phyloP scores from a whole-genome alignment of 2,113 vertebrate species.

The Xenotilapia longispinis region DNA sequence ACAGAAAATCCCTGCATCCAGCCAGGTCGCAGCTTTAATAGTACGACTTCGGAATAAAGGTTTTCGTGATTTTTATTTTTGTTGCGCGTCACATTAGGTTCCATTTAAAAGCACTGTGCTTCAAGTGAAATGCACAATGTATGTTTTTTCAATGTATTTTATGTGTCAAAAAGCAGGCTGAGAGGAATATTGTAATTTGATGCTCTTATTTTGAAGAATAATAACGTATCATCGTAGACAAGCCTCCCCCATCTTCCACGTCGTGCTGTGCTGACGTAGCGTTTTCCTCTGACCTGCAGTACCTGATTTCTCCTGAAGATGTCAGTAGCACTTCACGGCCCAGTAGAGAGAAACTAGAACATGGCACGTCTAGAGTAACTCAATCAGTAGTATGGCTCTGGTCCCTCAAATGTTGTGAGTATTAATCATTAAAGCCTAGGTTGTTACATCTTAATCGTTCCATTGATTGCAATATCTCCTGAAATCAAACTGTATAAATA shows the following conservation, averaged over 20 bases:
- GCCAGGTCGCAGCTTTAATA: slow-evolving; percentile 14
- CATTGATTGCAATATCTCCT: slow-evolving; percentile 26
- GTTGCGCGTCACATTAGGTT: rapidly evolving
- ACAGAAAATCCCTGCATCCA: slow-evolving; percentile 60
- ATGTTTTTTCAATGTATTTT: rapidly evolving
- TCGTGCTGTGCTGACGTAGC: slow-evolving; percentile 51
- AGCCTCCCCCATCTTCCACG: slow-evolving; percentile 41
- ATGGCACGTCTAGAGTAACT: neutral
- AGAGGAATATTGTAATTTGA: rapidly evolving
- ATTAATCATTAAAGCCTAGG: neutral
- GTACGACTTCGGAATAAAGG: slow-evolving; percentile 49
- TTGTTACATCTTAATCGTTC: neutral
- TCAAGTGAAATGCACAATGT: rapidly evolving
- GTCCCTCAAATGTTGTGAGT: neutral
- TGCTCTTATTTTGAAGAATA: slow-evolving; percentile 48
- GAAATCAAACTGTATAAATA: slow-evolving; percentile 34
- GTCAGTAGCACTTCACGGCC: neutral
- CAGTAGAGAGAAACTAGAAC: neutral
- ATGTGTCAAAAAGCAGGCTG: neutral
- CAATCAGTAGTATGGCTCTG: neutral
- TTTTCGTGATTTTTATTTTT: neutral
- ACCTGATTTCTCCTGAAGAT: neutral
- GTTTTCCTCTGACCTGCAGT: neutral
- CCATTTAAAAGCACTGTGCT: rapidly evolving
- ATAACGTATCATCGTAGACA: neutral